Base-by-base conservation (phyloP, 2,113 vertebrate genomes). In the Stigmatopora nigra region DNA sequence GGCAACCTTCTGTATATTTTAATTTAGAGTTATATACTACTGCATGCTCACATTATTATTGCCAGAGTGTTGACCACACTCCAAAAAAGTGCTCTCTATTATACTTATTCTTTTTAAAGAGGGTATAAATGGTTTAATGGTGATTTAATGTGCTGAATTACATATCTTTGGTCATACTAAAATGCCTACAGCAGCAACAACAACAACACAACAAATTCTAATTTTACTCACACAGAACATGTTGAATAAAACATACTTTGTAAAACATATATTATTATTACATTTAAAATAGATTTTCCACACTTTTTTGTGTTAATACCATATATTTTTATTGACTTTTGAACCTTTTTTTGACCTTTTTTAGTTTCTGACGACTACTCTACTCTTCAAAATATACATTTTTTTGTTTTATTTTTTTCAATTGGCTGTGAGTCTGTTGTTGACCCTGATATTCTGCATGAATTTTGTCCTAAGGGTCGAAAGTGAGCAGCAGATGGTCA, bases 1-100 rank as follows among this genome's bases (percentile, higher is more conserved):
- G 71, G 57, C 38, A 70, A 52, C 57, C 73, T 72, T 59, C 68
- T 63, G 56, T 69, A 22, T 19, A 48, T 7, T 47, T 44, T n/a
- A 35, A 59, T 41, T 49, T 14, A 1, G 38, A 63, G 48, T 78
- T 77, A 67, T 36, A 56, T 36, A 73, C 44, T 51, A 35, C 31
- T 63, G 20, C n/a, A 49, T 48, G 35, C 49, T 68, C 15, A 47
- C 20, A 45, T 70, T 58, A 57, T 47, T 59, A 25, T 62, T 53
- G 14, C 0, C 35, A 45, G 20, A 65, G 2, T 56, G 61, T 19
- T 53, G 20, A 64, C 49, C 12, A 16, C 20, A 64, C 52, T 45
- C 16, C 16, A 60, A 19, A 61, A 56, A 47, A 68, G 62, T 17
- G 15, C 45, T 41, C 16, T 8, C 12, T n/a, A 19, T 44, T 44